Conservation (phyloP, 37 sponge, comb jelly and placozoan species). For the Ephydatia muelleri region DNA sequence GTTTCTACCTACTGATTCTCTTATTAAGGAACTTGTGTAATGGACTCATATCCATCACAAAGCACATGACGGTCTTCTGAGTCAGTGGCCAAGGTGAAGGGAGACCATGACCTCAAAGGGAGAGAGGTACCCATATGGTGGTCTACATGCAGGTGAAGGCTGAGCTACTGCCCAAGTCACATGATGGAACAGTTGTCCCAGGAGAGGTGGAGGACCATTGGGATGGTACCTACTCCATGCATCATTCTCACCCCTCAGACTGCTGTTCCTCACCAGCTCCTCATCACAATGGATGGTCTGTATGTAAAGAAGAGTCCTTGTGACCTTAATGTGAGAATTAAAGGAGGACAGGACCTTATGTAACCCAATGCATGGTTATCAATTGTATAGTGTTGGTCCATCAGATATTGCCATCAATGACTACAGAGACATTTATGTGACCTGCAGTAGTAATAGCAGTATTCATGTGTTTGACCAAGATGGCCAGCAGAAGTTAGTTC, state of each 20-base stretch:
- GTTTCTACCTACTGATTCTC: background rate
- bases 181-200: background rate
- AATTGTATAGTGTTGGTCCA: background rate
- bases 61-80: background rate
- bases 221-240: background rate
- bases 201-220: background rate
- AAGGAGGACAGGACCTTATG: background rate
- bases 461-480: conserved; percentile 7
- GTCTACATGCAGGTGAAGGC: background rate
- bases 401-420: conserved; percentile 8
- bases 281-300: background rate
- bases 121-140: background rate
- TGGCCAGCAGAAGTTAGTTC: conserved; percentile 12
- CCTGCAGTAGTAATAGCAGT: background rate
- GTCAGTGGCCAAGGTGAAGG: background rate
- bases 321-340: background rate
- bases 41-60: conserved; percentile 5
- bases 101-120: background rate
- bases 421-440: background rate
- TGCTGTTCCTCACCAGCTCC: background rate
- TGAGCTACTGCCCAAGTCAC: conserved; percentile 1
- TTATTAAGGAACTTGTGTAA: background rate
- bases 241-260: background rate
- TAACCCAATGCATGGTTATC: background rate
- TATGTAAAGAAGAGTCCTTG: background rate